Evolutionary conservation across 2,113 vertebrate species (phyloP), one percentile per base, ranked within the genome.

Genomic region (Scytalopus superciliaris): DNA sequence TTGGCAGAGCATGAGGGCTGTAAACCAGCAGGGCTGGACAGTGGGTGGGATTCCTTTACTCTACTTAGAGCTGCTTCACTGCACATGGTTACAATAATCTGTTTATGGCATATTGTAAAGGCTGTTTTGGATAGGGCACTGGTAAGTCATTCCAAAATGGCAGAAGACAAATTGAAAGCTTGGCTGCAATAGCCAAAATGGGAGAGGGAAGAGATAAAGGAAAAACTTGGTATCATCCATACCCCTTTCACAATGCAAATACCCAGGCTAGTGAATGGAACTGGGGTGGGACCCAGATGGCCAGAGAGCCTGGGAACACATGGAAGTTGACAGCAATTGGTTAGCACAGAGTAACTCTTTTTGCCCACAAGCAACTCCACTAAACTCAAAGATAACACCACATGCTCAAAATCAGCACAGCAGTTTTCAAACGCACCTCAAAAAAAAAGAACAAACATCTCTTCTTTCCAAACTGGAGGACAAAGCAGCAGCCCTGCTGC

Each of bases 141-240:
- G 18, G 0, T 4, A 45, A 47, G 9, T 57, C 30, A 56, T 25
- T 35, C 70, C 53, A 66, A 66, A 79, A 44, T 4, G 4, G 50
- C 53, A 80, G 35, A 55, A 49, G 88, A 35, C 37, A 73, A 57
- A 45, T 13, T 9, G 7, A 49, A 95, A 64, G 7, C 10, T 40
- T 80, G 59, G 19, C 50, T 67, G 33, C 30, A 80, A 40, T 0
- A 72, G 35, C 7, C 14, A 19, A 55, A 52, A 16, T 6, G 7
- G 18, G 5, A 77, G 25, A 79, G 14, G 6, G 25, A 70, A 62
- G 12, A 18, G 35, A 52, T 17, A 16, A 87, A 75, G 52, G 12
- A 67, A 63, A 31, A 3, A 45, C 8, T 6, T 2, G 0, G 28
- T 30, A 57, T 27, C 16, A 30, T 17, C n/a, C 7, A 13, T 19